Conservation (phyloP, 2,797 vertebrate species). For the Melanogrammus aeglefinus region DNA sequence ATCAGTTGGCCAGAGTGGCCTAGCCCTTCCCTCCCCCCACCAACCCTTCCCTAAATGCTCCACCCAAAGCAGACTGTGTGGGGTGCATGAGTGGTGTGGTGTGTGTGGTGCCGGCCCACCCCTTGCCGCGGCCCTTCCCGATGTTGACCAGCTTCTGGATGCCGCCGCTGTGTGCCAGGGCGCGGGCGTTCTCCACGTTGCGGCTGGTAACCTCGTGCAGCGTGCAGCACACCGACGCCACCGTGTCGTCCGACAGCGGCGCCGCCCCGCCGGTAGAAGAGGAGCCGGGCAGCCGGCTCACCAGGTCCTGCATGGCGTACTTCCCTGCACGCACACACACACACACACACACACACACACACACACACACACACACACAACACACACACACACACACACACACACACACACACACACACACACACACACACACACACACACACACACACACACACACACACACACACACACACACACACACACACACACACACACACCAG, state of each 20-base stretch:
- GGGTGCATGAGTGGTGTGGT: too few relatives aligned
- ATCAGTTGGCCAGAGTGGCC: too few relatives aligned
- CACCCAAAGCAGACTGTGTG: too few relatives aligned
- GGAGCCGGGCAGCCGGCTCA: constrained; percentile 87
- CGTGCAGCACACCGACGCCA: constrained; percentile 93
- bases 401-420: neutral
- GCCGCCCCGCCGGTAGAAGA: constrained; percentile 54
- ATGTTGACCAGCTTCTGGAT: constrained; percentile 97
- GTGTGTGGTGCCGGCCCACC: constrained; percentile 58
- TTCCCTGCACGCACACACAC: constrained; percentile 76
- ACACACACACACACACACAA: neutral
- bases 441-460: neutral
- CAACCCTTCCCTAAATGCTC: too few relatives aligned
- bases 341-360: neutral
- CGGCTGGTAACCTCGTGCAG: constrained; percentile 96
- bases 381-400: too few relatives aligned
- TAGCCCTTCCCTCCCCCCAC: too few relatives aligned
- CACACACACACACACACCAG: too few relatives aligned
- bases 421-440: neutral
- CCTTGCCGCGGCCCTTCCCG: constrained; percentile 93
- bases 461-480: too few relatives aligned
- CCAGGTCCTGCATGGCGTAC: constrained; percentile 96
- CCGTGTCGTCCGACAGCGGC: constrained; percentile 88
- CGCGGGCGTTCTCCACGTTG: constrained; percentile 98
- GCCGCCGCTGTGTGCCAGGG: constrained; percentile 89